Conservation (phyloP, 2,888 invertebrate species). For the Plagodis dolabraria region DNA sequence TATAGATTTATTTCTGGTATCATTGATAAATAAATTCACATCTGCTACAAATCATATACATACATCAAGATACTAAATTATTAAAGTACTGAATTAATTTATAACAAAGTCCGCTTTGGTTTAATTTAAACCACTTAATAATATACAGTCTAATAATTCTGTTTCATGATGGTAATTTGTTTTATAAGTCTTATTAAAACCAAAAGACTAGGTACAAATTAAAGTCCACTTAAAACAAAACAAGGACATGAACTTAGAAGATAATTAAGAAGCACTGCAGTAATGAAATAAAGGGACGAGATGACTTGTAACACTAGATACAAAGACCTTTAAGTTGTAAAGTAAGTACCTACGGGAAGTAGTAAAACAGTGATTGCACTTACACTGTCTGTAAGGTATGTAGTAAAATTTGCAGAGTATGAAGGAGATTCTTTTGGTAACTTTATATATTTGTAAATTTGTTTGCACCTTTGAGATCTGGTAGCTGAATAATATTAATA, state of each 20-base stretch:
- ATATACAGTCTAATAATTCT: too few species aligned
- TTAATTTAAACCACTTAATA: too few species aligned
- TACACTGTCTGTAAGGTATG: slow-evolving; percentile 13
- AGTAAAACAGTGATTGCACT: slow-evolving; percentile 23
- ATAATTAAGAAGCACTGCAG: slow-evolving; percentile 22
- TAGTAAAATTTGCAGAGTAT: slow-evolving; percentile 1
- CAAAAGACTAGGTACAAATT: slow-evolving; percentile 10
- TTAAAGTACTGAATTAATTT: too few species aligned
- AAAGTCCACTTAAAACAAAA: slow-evolving; percentile 22
- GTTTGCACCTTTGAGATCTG: too few species aligned
- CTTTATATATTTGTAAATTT: background rate
- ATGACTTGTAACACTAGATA: slow-evolving; percentile 20
- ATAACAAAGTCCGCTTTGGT: too few species aligned
- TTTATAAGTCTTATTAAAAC: slow-evolving; percentile 6
- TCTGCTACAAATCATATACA: too few species aligned
- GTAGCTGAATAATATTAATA: too few species aligned
- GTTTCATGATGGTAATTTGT: background rate
- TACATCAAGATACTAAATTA: too few species aligned
- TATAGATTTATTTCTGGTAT: too few species aligned
- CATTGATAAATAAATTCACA: too few species aligned
- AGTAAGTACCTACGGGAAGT: slow-evolving; percentile 5
- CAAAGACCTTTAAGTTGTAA: slow-evolving; percentile 20
- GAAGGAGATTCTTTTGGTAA: background rate
- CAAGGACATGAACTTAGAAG: slow-evolving; percentile 22
- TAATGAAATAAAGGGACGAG: slow-evolving; percentile 23